A percentile compares a stretch with the other conserved stretches of the same genome.
Evolutionary conservation across 2,888 invertebrate species (phyloP).

Genomic region (Megaustenia siamemsis): DNA sequence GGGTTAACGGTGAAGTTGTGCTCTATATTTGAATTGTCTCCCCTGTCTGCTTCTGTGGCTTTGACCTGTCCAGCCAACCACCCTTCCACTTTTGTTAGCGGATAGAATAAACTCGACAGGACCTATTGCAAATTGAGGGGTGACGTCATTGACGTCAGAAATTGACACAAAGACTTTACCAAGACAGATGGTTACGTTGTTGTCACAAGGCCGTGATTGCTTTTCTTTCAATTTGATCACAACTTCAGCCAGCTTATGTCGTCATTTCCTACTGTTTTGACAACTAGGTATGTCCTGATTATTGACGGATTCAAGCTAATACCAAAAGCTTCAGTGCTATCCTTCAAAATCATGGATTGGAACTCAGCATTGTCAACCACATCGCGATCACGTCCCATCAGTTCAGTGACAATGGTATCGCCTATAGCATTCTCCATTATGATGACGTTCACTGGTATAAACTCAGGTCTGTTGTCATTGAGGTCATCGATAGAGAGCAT

Average conservation of each 20-base stretch:
- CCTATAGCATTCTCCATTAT: slow-evolving; percentile 37
- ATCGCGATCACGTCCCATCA: slow-evolving; percentile 41
- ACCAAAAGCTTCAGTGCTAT: slow-evolving; percentile 17
- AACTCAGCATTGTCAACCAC: slow-evolving; percentile 1
- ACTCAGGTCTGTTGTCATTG: slow-evolving; percentile 51
- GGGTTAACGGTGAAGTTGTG: background rate
- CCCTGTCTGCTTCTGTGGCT: slow-evolving; percentile 41
- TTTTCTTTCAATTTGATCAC: background rate
- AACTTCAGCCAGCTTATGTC: background rate
- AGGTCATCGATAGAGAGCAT: slow-evolving; percentile 41
- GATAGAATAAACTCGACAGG: background rate
- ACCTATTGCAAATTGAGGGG: slow-evolving; percentile 12
- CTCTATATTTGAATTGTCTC: slow-evolving; percentile 33
- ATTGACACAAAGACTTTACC: slow-evolving; percentile 5
- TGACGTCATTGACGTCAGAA: slow-evolving; percentile 52
- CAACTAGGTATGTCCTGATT: background rate
- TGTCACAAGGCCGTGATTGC: background rate
- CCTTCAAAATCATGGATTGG: too few species aligned
- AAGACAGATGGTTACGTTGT: slow-evolving; percentile 14
- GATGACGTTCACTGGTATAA: background rate
- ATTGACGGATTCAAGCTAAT: background rate
- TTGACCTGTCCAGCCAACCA: background rate
- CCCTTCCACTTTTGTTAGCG: background rate
- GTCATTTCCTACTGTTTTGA: background rate
- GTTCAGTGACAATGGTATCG: slow-evolving; percentile 32